Percentiles rank a stretch among this genome's conserved stretches.
Conservation (phyloP, 2,888 invertebrate species). For the Caenorhabditis uteleia region DNA sequence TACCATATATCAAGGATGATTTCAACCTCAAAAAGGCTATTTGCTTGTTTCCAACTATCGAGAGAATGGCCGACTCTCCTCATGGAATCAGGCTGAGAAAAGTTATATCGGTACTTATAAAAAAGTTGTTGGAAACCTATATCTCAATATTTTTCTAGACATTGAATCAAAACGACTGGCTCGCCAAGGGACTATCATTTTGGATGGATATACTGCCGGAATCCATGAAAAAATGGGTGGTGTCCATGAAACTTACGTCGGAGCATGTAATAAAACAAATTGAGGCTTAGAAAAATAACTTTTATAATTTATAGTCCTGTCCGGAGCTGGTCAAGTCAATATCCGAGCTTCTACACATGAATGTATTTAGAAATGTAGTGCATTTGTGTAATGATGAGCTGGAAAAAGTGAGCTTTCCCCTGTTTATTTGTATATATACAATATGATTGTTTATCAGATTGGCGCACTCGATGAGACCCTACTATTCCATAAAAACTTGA, state of each 20-base stretch:
- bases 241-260: conserved; percentile 34
- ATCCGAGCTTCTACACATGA: conserved; percentile 48
- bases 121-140: neutral
- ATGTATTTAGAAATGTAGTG: conserved; percentile 57
- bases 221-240: conserved; percentile 39
- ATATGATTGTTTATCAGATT: conserved; percentile 23
- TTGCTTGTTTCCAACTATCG: conserved; percentile 62
- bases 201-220: conserved; percentile 53
- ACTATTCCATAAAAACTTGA: conserved; percentile 39
- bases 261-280: conserved; percentile 12
- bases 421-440: neutral
- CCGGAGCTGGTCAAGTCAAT: conserved; percentile 41
- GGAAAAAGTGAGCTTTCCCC: conserved; percentile 32
- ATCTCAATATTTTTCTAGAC: conserved; percentile 34
- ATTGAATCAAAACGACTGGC: conserved; percentile 53
- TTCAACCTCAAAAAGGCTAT: conserved; percentile 53
- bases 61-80: conserved; percentile 57
- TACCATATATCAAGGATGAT: conserved; percentile 56
- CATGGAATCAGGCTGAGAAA: conserved; percentile 54
- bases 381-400: conserved; percentile 55
- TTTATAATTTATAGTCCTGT: conserved; percentile 31
- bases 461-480: conserved; percentile 38
- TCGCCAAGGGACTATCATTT: conserved; percentile 47
- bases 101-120: conserved; percentile 43
- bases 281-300: neutral